These are phyloP conservation scores for Gryllus bimaculatus DNA, from an alignment of 1,140 invertebrate species.

Conservation along the genomic window DNA sequence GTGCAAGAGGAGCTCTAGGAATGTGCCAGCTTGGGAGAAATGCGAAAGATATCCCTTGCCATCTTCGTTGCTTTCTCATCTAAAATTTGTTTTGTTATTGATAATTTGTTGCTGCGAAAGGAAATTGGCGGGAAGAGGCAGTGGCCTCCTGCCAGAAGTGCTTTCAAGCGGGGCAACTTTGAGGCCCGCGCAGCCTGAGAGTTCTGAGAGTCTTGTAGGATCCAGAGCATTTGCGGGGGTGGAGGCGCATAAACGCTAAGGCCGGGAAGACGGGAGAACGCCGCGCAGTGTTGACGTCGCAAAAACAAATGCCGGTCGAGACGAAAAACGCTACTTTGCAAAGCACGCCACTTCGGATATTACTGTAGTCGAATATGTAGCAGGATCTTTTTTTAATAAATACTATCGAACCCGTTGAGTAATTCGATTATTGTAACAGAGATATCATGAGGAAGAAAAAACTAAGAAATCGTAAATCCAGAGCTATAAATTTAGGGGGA, in stretches of 20 bases:
- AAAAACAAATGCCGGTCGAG: neutral
- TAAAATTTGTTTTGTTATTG: conserved; percentile 6
- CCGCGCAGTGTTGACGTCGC: neutral
- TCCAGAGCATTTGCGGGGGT: neutral
- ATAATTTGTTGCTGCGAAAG: neutral
- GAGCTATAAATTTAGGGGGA: neutral
- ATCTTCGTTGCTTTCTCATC: neutral
- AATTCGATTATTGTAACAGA: too few relatives aligned
- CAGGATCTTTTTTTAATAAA: too few relatives aligned
- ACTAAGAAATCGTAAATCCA: neutral
- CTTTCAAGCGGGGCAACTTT: neutral
- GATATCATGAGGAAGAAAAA: too few relatives aligned
- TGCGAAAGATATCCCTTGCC: neutral
- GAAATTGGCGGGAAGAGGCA: neutral
- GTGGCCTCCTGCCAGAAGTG: neutral
- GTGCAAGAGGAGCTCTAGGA: too few relatives aligned
- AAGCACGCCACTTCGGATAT: neutral
- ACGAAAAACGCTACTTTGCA: neutral
- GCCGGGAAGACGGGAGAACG: neutral
- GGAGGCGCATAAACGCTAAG: neutral
- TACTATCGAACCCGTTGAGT: too few relatives aligned
- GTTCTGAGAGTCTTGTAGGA: neutral
- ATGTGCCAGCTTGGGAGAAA: neutral
- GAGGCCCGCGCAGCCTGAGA: neutral
- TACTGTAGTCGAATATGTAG: neutral